Conservation (phyloP, 2,888 invertebrate genomes). For the Drosophila ustulata region DNA sequence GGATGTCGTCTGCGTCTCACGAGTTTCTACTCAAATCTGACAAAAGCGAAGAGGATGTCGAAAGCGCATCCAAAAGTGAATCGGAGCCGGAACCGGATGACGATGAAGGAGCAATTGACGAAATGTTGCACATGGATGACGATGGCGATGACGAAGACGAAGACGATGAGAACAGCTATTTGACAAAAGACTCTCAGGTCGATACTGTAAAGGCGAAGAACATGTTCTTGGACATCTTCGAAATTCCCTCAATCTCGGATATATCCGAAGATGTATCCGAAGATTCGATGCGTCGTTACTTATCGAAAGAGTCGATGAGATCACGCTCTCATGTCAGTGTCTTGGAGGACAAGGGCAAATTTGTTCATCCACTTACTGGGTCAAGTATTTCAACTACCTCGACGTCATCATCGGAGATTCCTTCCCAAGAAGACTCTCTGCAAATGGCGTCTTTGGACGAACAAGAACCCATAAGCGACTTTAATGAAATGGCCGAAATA, state of each 20-base stretch:
- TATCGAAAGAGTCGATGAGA: neutral
- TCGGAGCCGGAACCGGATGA: neutral
- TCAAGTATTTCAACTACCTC: no score
- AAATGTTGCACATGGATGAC: neutral
- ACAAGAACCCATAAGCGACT: neutral
- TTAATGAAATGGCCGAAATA: neutral
- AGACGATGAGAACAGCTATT: neutral
- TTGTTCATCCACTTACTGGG: slow-evolving; percentile 29
- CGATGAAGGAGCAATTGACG: neutral
- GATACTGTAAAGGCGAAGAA: neutral
- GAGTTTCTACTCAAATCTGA: neutral
- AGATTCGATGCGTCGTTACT: neutral
- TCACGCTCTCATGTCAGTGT: neutral
- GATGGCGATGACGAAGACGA: neutral
- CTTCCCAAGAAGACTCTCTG: neutral
- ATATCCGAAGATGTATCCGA: neutral
- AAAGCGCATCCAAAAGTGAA: neutral
- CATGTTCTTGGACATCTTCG: neutral
- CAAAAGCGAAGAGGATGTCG: neutral
- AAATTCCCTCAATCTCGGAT: neutral
- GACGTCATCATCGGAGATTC: neutral
- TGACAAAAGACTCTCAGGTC: neutral
- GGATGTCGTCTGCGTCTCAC: neutral
- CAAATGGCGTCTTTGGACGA: neutral
- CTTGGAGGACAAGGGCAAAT: slow-evolving; percentile 2